Evolutionary conservation across 2,797 vertebrate species (phyloP), one percentile per base, ranked within the genome.

Genomic region (Otolemur crassicaudatus): DNA sequence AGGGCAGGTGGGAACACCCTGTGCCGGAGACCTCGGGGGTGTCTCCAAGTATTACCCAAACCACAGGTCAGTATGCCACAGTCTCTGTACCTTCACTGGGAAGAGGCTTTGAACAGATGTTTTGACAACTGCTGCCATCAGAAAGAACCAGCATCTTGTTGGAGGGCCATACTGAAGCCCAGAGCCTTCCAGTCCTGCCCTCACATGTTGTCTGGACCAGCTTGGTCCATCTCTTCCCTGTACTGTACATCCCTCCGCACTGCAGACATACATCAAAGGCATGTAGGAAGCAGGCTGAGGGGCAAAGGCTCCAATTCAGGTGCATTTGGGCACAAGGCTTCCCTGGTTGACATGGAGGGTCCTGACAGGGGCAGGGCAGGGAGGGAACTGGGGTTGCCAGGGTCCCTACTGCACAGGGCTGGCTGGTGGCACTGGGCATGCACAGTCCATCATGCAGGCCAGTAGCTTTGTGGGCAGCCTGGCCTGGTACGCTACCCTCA

Each of bases 61-160:
- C 12, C 43, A 73, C 76, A 20, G 0, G 3, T 5, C 5, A 5
- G 4, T 1, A 11, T 0, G 34, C 46, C 43, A 3, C 0, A 27
- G 16, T 56, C 37, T 29, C 53, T 16, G 25, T 27, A 37, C 9
- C 2, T 40, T 34, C 27, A 31, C 37, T 17, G 27, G 60, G 23
- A 40, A 31, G 37, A 49, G 56, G 23, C 58, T 49, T 20, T 31
- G 31, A 20, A 25, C 40, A 31, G 37, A 60, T 1, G 40, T 5
- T 43, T 43, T 43, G 40, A 43, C 5, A 12, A 31, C 19, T 29
- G 58, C 40, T 53, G 11, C 9, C 0, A 0, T 49, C 29, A 25
- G 4, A 27, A 34, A 20, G 16, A 14, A 43, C 17, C 11, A 5
- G 29, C 29, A 43, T 73, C 31, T 2, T 19, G 46, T 20, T 25